Percentiles rank a stretch among this genome's conserved stretches.
These are phyloP conservation scores for Sebastes trivittatus DNA, from an alignment of 2,797 vertebrate species.

Conservation along the genomic window DNA sequence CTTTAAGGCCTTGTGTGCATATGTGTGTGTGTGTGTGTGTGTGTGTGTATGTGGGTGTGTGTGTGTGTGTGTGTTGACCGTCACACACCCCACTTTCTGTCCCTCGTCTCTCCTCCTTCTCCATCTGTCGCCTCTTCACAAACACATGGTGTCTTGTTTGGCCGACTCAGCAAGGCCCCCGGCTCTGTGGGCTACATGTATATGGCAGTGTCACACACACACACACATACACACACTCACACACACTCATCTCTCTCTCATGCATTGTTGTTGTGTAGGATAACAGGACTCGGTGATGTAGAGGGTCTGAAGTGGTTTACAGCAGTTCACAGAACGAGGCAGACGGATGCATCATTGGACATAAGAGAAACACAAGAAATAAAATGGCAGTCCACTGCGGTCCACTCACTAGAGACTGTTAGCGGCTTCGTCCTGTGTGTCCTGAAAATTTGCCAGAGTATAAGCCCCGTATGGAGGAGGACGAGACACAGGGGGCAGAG, in stretches of 20 bases:
- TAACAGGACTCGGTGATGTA: not conserved
- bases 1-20: constrained; percentile 18
- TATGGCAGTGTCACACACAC: not conserved
- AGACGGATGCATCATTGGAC: not conserved
- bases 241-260: not conserved
- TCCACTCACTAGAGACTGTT: constrained; percentile 18
- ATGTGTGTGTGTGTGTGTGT: not conserved
- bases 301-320: not conserved
- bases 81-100: constrained; percentile 38
- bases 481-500: not conserved
- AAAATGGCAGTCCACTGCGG: not conserved
- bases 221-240: not conserved
- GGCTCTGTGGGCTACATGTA: constrained; percentile 40
- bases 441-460: constrained; percentile 37
- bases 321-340: not conserved
- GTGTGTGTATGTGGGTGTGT: not conserved
- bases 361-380: not conserved
- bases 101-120: constrained; percentile 50
- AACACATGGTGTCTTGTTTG: constrained; percentile 73
- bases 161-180: constrained; percentile 66
- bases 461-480: constrained; percentile 17
- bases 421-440: constrained; percentile 31
- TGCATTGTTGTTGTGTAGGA: constrained; percentile 7
- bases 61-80: constrained; percentile 7
- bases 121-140: constrained; percentile 73